A percentile compares a stretch with the other conserved stretches of the same genome.
phyloP scores from a whole-genome alignment of 2,888 invertebrate genomes.

The Epirrhoe tristata region DNA sequence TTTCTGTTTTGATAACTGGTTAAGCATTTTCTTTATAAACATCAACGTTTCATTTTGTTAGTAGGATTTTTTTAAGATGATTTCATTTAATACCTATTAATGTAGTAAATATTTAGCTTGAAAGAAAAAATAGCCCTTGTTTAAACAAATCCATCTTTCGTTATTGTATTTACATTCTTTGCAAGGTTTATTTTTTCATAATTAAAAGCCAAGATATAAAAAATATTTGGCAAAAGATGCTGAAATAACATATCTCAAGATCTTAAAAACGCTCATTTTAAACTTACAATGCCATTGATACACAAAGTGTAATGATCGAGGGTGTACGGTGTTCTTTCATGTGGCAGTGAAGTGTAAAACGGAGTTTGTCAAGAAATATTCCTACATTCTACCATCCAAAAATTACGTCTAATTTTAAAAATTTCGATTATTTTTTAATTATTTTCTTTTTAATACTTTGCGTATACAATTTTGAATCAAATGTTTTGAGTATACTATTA shows the following conservation, averaged over 20 bases:
- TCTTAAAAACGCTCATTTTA: background rate
- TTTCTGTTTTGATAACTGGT: too few relatives aligned
- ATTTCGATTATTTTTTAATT: conserved; percentile 48
- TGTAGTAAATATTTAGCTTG: background rate
- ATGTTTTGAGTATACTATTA: conserved; percentile 62
- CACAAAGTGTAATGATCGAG: too few relatives aligned
- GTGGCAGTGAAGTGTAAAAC: background rate
- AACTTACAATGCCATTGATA: too few relatives aligned
- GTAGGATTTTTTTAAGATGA: too few relatives aligned
- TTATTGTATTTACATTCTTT: conserved; percentile 2
- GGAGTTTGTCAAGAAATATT: background rate
- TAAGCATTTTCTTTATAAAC: too few relatives aligned
- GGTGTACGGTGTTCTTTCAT: too few relatives aligned
- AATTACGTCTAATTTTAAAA: conserved; percentile 47
- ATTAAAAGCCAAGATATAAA: conserved; percentile 2
- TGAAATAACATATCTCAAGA: conserved; percentile 6
- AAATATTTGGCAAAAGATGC: conserved; percentile 17
- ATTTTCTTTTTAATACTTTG: conserved; percentile 56
- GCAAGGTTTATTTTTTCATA: background rate
- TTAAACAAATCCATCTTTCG: conserved; percentile 12
- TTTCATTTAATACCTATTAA: too few relatives aligned
- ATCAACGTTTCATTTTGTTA: too few relatives aligned
- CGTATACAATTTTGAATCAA: conserved; percentile 78
- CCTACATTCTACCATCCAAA: conserved; percentile 20
- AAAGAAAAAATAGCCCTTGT: conserved; percentile 13